These are phyloP conservation scores for Monopterus albus DNA, from an alignment of 2,113 vertebrate species.

Conservation along the genomic window DNA sequence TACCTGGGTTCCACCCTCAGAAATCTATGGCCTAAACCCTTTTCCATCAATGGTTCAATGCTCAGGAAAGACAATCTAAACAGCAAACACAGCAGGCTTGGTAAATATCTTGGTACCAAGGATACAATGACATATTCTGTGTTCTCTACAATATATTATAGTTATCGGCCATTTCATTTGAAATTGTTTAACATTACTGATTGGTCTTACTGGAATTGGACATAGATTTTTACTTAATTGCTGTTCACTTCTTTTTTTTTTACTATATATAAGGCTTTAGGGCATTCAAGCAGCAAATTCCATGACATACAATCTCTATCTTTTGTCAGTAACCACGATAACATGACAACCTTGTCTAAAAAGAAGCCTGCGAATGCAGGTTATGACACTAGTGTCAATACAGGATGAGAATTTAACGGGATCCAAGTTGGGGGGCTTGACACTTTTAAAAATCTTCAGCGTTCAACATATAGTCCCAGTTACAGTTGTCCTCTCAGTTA, in stretches of 20 bases:
- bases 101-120: constrained; percentile 70
- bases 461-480: constrained; percentile 29
- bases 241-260: constrained; percentile 69
- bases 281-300: constrained; percentile 85
- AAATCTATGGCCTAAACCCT: constrained; percentile 26
- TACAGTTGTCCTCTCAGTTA: constrained; percentile 28
- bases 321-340: constrained; percentile 69
- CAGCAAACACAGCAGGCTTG: constrained; percentile 69
- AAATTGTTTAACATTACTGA: constrained; percentile 48
- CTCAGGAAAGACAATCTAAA: constrained; percentile 69
- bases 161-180: constrained; percentile 26
- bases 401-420: constrained; percentile 28
- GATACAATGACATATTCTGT: constrained; percentile 38
- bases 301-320: constrained; percentile 82
- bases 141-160: constrained; percentile 37
- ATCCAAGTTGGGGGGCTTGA: constrained; percentile 30
- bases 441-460: constrained; percentile 34
- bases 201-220: constrained; percentile 53
- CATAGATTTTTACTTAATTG: constrained; percentile 61
- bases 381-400: constrained; percentile 33
- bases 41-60: constrained; percentile 60
- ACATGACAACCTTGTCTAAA: constrained; percentile 46
- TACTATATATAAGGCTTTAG: constrained; percentile 86
- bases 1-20: constrained; percentile 36
- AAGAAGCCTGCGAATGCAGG: constrained; percentile 59